Conservation (phyloP, 1,140 invertebrate species). For the Neuroterus valhalla region DNA sequence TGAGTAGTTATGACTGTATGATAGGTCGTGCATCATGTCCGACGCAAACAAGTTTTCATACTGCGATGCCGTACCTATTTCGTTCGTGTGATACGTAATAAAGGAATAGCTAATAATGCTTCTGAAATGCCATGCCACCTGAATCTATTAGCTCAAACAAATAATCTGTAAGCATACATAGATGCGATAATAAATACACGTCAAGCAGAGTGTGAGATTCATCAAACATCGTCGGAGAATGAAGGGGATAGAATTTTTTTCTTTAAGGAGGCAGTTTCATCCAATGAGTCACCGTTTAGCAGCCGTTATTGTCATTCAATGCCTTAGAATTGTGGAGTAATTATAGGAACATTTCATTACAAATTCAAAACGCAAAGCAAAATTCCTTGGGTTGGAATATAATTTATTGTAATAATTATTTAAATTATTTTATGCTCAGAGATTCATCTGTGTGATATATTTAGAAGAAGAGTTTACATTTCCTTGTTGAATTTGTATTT, state of each 20-base stretch:
- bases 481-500: no score
- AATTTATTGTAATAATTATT: no score
- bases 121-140: slow-evolving; percentile 1
- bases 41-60: slow-evolving; percentile 33
- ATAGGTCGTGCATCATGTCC: neutral
- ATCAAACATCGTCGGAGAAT: neutral
- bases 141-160: slow-evolving; percentile 5
- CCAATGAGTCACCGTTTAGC: neutral
- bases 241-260: neutral
- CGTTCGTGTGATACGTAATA: slow-evolving; percentile 10
- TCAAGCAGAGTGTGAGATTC: neutral
- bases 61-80: slow-evolving; percentile 38
- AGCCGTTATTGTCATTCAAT: no score
- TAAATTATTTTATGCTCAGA: no score
- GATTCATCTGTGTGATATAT: no score
- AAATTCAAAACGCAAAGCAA: no score
- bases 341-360: no score
- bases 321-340: no score
- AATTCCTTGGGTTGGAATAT: neutral
- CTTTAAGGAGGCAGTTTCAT: neutral
- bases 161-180: slow-evolving; percentile 4
- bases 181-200: neutral
- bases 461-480: no score
- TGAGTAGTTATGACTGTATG: neutral
- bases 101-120: neutral